Percentiles rank a stretch among this genome's conserved stretches.
These are phyloP conservation scores for Anarrhichthys ocellatus DNA, from an alignment of 2,113 vertebrate species.

Conservation along the genomic window DNA sequence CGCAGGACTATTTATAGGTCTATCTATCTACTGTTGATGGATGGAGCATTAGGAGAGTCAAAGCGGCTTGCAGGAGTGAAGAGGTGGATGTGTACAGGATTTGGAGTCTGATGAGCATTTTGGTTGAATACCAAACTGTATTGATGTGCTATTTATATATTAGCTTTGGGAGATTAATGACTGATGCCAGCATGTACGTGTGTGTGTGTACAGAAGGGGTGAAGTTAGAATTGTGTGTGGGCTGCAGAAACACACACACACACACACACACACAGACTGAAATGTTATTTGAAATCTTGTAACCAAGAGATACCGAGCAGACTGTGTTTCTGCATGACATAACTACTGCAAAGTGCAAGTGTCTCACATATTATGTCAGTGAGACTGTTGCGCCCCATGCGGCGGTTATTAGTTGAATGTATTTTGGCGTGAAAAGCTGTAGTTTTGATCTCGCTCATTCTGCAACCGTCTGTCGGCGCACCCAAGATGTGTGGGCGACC, in stretches of 20 bases:
- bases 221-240: constrained; percentile 42
- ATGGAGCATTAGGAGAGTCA: constrained; percentile 53
- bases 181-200: background rate
- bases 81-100: constrained; percentile 15
- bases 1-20: constrained; percentile 80
- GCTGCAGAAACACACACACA: constrained; percentile 24
- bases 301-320: constrained; percentile 35
- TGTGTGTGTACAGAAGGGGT: constrained; percentile 7
- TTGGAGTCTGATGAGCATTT: constrained; percentile 26
- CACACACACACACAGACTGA: background rate
- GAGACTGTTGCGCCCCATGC: background rate
- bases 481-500: constrained; percentile 19
- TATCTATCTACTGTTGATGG: constrained; percentile 59
- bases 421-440: background rate
- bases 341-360: constrained; percentile 5
- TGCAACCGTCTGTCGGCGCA: background rate
- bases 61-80: too few relatives aligned
- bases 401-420: constrained; percentile 45
- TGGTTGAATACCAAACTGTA: constrained; percentile 17
- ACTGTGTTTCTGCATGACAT: constrained; percentile 15
- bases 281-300: constrained; percentile 22
- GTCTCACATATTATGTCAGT: constrained; percentile 6
- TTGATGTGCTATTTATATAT: constrained; percentile 41
- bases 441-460: constrained; percentile 25
- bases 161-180: constrained; percentile 26